Percentiles rank a stretch among this genome's conserved stretches.
These are phyloP conservation scores for Caloenas nicobarica DNA, from an alignment of 2,113 vertebrate species.

Conservation along the genomic window DNA sequence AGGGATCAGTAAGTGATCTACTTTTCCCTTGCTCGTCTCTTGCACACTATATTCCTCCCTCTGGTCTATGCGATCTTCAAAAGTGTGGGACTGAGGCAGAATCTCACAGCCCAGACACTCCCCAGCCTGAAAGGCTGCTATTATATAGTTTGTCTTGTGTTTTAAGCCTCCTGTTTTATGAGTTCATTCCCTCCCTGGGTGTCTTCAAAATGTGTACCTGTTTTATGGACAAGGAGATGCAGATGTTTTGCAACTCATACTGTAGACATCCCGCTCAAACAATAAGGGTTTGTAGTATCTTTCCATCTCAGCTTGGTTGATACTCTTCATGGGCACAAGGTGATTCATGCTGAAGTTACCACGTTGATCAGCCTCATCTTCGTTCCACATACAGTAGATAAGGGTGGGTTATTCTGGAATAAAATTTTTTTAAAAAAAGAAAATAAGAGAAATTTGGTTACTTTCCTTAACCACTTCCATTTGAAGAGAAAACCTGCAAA, in stretches of 20 bases:
- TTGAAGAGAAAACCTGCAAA: not conserved
- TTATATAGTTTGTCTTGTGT: constrained; percentile 49
- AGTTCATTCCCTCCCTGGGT: not conserved
- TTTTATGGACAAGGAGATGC: not conserved
- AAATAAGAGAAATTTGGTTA: not conserved
- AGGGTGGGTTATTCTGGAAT: not conserved
- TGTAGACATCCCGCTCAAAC: not conserved
- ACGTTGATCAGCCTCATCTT: not conserved
- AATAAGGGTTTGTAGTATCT: not conserved
- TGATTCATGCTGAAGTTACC: not conserved
- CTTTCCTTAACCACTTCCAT: not conserved
- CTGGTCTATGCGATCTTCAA: not conserved
- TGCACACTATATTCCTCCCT: not conserved
- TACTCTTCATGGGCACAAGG: not conserved
- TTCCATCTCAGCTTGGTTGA: not conserved
- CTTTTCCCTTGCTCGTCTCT: not conserved
- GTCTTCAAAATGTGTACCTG: not conserved
- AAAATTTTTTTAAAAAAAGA: no score
- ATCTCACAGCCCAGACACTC: not conserved
- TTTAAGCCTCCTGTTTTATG: constrained; percentile 23
- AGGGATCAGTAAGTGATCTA: not conserved
- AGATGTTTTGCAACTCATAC: constrained; percentile 3
- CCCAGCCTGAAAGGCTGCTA: not conserved
- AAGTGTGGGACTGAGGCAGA: not conserved
- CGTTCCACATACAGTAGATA: not conserved